Base-by-base conservation (phyloP, 1,140 invertebrate genomes). In the Cydia fagiglandana region DNA sequence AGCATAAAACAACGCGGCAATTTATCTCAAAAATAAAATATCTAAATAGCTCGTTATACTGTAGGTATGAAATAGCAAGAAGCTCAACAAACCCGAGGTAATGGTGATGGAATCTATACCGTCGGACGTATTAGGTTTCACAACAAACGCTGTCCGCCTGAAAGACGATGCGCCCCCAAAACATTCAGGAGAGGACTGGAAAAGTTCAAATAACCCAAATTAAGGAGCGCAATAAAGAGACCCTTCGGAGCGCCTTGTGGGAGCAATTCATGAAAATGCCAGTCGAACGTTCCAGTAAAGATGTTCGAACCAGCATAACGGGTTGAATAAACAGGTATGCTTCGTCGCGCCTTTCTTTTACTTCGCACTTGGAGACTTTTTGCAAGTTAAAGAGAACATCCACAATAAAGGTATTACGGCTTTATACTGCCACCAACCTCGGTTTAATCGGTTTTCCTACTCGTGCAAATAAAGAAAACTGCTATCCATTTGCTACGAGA, bases 141-240 rank as follows among this genome's bases (percentile, higher is more conserved):
- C 47, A 78, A 78, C 70, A 77, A 78, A 79, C 78, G 78, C 76
- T 64, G 76, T 66, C 77, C 73, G 79, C 74, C 75, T 81, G 77
- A 83, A 79, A 78, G 81, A 75, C 76, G 73, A 80, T 82, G 83
- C 80, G 73, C 76, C 79, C 78, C 82, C 73, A 81, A 83, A 80
- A 80, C 80, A 84, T 82, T 84, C 78, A 80, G 80, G 76, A 78
- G 82, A 80, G 81, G 83, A 82, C 83, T 81, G 84, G 83, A 83
- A 86, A 88, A 86, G 86, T 85, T 87, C 82, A 84, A 87, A 87
- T 87, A 87, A 83, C 87, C 85, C 81, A 86, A 87, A 87, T 88
- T 88, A 86, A 88, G 82, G 81, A 83, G 80, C 78, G 83, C 82
- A 86, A 88, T 87, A 88, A 87, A 87, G 82, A 79, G 83, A 83